Evolutionary conservation across 2,888 invertebrate genomes (phyloP).

Genomic region (Drosophila falleni): DNA sequence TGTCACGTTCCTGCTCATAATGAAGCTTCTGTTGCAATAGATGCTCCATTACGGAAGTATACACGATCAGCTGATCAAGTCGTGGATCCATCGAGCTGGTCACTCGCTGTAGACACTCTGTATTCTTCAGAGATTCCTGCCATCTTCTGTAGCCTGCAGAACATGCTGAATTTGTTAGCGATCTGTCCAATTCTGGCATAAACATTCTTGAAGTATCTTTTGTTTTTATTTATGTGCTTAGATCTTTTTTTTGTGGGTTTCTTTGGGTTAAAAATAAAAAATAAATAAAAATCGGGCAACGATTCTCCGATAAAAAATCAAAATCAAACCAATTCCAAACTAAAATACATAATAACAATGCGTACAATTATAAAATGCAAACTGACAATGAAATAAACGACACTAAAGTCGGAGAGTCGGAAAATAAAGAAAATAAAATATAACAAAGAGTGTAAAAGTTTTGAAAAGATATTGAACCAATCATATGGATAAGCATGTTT

Average conservation of each 20-base stretch:
- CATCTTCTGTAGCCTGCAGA: slow-evolving; percentile 1
- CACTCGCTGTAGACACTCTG: slow-evolving; percentile 6
- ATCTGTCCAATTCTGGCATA: background rate
- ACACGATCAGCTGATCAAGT: slow-evolving; percentile 61
- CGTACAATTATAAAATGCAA: background rate
- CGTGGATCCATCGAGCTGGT: slow-evolving; percentile 41
- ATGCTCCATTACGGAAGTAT: slow-evolving; percentile 54
- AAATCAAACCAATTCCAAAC: slow-evolving; percentile 20
- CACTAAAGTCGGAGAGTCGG: background rate
- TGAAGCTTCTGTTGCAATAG: slow-evolving; percentile 56
- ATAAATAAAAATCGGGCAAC: slow-evolving; percentile 3
- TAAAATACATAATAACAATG: background rate
- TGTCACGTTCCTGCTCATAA: slow-evolving; percentile 49
- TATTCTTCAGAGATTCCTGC: background rate
- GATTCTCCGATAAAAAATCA: slow-evolving; percentile 11
- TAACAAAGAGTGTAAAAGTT: too few species aligned
- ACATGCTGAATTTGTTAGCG: background rate
- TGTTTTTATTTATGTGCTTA: background rate
- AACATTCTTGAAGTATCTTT: slow-evolving; percentile 2
- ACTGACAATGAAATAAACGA: background rate
- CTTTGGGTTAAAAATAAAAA: background rate
- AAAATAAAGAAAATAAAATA: too few species aligned
- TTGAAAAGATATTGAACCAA: background rate
- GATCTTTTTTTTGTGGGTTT: background rate
- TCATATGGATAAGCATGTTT: slow-evolving; percentile 18